Percentiles rank a stretch among this genome's conserved stretches.
Conservation (phyloP, 2,888 invertebrate genomes). For the Halocaridina rubra region DNA sequence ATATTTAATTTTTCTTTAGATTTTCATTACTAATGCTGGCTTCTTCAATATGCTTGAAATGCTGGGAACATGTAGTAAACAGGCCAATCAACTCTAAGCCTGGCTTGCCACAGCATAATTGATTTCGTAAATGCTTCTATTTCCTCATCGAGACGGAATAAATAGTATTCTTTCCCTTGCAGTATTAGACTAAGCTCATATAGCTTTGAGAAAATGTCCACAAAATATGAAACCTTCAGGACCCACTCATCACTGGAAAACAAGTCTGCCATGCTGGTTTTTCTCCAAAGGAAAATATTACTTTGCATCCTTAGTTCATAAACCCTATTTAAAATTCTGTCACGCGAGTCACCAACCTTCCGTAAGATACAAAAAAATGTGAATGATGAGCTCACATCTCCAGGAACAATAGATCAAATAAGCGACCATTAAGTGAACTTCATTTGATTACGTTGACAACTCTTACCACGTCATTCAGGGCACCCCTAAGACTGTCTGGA, state of each 20-base stretch:
- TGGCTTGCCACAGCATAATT: background rate
- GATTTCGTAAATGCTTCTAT: background rate
- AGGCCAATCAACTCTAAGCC: background rate
- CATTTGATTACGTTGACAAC: background rate
- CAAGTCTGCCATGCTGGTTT: background rate
- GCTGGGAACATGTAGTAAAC: background rate
- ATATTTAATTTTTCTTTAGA: no score
- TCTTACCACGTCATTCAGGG: slow-evolving; percentile 9
- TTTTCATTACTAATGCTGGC: no score
- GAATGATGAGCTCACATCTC: slow-evolving; percentile 13
- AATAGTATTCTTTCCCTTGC: background rate
- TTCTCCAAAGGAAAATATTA: slow-evolving; percentile 14
- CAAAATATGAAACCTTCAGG: slow-evolving; percentile 8
- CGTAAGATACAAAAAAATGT: background rate
- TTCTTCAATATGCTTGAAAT: no score
- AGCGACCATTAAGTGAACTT: slow-evolving; percentile 13
- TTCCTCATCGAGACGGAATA: background rate
- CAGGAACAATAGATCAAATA: background rate
- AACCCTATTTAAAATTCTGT: slow-evolving; percentile 9
- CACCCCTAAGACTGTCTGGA: background rate
- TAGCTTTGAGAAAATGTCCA: no score
- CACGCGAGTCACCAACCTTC: background rate
- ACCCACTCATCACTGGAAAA: slow-evolving; percentile 1
- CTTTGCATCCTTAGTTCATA: slow-evolving; percentile 7
- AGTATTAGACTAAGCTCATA: no score